Percentiles rank a stretch among this genome's conserved stretches.
These are phyloP conservation scores for Disparrhopalites patrizii DNA, from an alignment of 2,888 invertebrate genomes.

Conservation along the genomic window DNA sequence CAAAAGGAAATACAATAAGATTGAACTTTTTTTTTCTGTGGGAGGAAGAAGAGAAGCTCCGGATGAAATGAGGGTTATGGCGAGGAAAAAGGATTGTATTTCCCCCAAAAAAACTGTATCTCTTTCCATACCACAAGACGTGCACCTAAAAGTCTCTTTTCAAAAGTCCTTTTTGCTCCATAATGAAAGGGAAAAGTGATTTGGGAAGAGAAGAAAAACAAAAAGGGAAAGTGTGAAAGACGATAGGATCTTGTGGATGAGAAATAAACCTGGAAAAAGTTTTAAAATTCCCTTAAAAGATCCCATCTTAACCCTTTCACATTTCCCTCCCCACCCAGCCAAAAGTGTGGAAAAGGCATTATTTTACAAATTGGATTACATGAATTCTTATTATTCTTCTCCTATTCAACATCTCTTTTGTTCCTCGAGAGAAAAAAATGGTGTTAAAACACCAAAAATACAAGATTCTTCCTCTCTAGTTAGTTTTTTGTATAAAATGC, in stretches of 20 bases:
- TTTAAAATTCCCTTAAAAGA: conserved; percentile 10
- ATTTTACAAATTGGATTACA: conserved; percentile 28
- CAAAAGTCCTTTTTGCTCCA: neutral
- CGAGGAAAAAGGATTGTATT: neutral
- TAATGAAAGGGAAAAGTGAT: neutral
- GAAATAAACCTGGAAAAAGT: neutral
- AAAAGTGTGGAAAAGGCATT: conserved; percentile 2
- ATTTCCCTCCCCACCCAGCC: neutral
- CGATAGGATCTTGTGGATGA: neutral
- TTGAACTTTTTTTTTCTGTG: conserved; percentile 9
- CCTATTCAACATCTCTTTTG: neutral
- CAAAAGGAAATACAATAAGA: conserved; percentile 6
- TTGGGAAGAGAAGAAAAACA: neutral
- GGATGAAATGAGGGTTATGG: neutral
- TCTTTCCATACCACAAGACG: too few relatives aligned
- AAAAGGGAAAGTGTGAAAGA: neutral
- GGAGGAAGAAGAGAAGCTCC: too few relatives aligned
- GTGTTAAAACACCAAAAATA: too few relatives aligned
- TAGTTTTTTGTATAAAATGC: too few relatives aligned
- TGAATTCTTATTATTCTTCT: conserved; percentile 8
- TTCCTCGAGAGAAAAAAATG: too few relatives aligned
- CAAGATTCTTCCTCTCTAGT: neutral
- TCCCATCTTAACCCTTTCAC: neutral
- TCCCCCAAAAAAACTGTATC: too few relatives aligned
- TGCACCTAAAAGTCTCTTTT: too few relatives aligned